Evolutionary conservation across 2,888 invertebrate genomes (phyloP), one percentile per base, ranked within the genome.

Genomic region (Cantharis lateralis): DNA sequence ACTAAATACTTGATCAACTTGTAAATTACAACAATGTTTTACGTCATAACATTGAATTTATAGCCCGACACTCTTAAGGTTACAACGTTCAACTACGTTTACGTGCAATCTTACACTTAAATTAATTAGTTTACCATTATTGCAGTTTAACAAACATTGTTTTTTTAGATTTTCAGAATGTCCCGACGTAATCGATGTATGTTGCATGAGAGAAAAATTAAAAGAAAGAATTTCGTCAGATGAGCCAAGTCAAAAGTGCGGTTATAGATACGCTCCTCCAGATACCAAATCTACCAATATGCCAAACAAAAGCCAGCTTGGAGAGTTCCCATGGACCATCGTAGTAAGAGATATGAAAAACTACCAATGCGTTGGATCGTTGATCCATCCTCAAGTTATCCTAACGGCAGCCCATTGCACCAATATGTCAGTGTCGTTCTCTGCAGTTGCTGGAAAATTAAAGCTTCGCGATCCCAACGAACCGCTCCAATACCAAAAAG

Each of bases 311-410:
- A 48, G 48, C n/a, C 1, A 48, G 81, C 94, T 92, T 79, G 94
- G 91, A 0, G 94, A 95, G 86, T 95, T 93, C 85, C 94, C 94
- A 0, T 95, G 95, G 95, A 93, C 94, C 92, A 91, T 93, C 0
- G 94, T 93, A 0, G 88, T 94, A 28, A 86, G 93, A 80, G 88
- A 89, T 76, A 89, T 89, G 83, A 83, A 90, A 10, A 86, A 91
- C 10, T 95, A 94, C 86, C 89, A 93, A 3, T 95, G 94, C 18
- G 95, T 95, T 0, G 95, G 94, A 0, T 91, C 94, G 0, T 88
- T 95, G 13, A 94, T 95, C 78, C 93, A 94, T 75, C 91, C 91
- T 0, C 88, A 88, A 69, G 93, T 93, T 0, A 93, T 94, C 0
- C 85, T 95, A 7, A 95, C 95, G 0, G 93, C 94, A 0, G 94